Evolutionary conservation across 2,797 vertebrate species (phyloP).

Genomic region (Numenius phaeopus): DNA sequence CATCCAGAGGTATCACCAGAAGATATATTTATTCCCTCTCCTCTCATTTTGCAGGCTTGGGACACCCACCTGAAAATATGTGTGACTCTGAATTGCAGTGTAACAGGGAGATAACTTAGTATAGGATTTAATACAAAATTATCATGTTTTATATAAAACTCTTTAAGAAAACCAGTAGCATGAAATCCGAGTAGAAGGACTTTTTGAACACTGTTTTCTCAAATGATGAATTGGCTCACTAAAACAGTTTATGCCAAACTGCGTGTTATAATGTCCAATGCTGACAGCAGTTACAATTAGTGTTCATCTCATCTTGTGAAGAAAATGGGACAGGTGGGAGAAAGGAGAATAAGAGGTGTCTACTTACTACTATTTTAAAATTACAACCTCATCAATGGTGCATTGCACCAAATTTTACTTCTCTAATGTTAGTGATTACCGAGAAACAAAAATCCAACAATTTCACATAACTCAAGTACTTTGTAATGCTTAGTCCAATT

Average conservation of each 20-base stretch:
- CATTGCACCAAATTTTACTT: not conserved
- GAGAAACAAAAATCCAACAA: not conserved
- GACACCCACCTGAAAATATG: not conserved
- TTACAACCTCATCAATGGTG: not conserved
- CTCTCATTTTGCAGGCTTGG: not conserved
- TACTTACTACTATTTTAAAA: not conserved
- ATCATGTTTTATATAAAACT: not conserved
- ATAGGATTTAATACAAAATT: not conserved
- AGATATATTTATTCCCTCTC: not conserved
- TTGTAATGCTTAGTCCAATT: not conserved
- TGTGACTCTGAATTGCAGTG: not conserved
- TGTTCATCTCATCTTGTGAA: not conserved
- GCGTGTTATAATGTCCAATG: not conserved
- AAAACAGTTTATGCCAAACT: not conserved
- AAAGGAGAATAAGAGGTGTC: not conserved
- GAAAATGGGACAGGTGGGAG: not conserved
- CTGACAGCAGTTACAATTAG: not conserved
- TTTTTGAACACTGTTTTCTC: not conserved
- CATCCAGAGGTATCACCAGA: not conserved
- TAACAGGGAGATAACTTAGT: not conserved
- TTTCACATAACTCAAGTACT: not conserved
- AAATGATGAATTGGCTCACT: not conserved
- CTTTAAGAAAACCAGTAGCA: not conserved
- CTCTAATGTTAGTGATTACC: not conserved
- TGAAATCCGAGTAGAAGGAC: not conserved